Evolutionary conservation across 2,797 vertebrate species (phyloP).

Genomic region (Eurystomus glaucurus): DNA sequence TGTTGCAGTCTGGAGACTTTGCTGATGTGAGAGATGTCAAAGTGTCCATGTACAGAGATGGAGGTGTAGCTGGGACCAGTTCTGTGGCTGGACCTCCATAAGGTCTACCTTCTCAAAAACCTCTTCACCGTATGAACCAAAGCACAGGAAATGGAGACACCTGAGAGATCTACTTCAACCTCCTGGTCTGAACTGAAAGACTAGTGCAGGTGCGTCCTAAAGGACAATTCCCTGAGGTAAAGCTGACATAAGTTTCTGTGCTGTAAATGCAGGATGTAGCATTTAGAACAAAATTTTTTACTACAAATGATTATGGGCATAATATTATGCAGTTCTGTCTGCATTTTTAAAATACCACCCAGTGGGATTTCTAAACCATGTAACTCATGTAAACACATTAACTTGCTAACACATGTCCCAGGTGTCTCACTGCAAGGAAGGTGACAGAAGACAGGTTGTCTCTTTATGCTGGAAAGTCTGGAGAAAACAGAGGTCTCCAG

Average conservation of each 20-base stretch:
- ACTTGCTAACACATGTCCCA: background rate
- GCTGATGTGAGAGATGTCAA: background rate
- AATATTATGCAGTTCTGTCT: background rate
- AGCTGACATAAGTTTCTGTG: background rate
- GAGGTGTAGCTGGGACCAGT: background rate
- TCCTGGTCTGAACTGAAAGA: background rate
- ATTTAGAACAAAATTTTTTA: background rate
- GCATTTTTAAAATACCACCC: background rate
- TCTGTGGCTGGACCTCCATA: background rate
- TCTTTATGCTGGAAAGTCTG: background rate
- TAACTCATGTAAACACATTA: background rate
- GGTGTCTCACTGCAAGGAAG: background rate
- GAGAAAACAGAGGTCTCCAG: background rate
- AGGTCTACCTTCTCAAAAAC: background rate
- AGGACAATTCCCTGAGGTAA: background rate
- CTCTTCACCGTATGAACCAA: background rate
- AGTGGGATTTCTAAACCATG: background rate
- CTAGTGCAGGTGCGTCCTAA: background rate
- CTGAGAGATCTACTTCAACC: background rate
- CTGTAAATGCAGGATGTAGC: background rate
- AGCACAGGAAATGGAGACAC: rapidly evolving
- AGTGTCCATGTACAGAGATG: background rate
- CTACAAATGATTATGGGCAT: background rate
- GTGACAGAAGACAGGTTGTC: background rate
- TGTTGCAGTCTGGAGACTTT: background rate